phyloP scores from a whole-genome alignment of 2,113 vertebrate genomes.

The Syngnathoides biaculeatus region DNA sequence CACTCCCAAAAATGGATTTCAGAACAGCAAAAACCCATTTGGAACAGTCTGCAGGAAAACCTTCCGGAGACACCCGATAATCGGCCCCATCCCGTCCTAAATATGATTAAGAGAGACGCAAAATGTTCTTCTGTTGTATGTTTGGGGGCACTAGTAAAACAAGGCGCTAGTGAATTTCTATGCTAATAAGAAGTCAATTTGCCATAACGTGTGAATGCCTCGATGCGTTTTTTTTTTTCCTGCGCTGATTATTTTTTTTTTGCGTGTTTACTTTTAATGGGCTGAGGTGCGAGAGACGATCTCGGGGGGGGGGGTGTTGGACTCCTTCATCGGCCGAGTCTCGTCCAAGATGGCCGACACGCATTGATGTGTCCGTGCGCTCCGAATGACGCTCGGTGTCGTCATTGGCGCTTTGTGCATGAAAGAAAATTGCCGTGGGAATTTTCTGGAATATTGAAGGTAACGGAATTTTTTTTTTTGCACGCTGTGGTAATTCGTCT shows the following conservation, averaged over 20 bases:
- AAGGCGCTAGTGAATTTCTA: too few relatives aligned
- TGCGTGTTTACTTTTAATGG: constrained; percentile 29
- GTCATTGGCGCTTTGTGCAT: constrained; percentile 49
- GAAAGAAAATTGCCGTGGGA: constrained; percentile 41
- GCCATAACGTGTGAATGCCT: not conserved
- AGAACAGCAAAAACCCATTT: too few relatives aligned
- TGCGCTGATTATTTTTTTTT: constrained; percentile 54
- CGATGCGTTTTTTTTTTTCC: constrained; percentile 17
- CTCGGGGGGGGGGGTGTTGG: too few relatives aligned
- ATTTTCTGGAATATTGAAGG: constrained; percentile 48
- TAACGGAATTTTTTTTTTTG: constrained; percentile 42
- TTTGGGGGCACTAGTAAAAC: too few relatives aligned
- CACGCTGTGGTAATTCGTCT: too few relatives aligned
- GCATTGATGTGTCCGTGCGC: constrained; percentile 64
- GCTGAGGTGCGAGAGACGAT: constrained; percentile 40
- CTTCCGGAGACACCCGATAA: not conserved
- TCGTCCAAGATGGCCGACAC: constrained; percentile 63
- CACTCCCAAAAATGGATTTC: too few relatives aligned
- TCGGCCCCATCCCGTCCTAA: not conserved
- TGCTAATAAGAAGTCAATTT: too few relatives aligned
- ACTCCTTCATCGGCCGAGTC: constrained; percentile 56
- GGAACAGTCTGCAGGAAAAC: not conserved
- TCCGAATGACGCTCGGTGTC: constrained; percentile 64
- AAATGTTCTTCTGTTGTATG: not conserved
- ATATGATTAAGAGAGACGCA: not conserved